Conservation (phyloP, 92 coral and sea anemone genomes). For the Parazoanthus darwini region DNA sequence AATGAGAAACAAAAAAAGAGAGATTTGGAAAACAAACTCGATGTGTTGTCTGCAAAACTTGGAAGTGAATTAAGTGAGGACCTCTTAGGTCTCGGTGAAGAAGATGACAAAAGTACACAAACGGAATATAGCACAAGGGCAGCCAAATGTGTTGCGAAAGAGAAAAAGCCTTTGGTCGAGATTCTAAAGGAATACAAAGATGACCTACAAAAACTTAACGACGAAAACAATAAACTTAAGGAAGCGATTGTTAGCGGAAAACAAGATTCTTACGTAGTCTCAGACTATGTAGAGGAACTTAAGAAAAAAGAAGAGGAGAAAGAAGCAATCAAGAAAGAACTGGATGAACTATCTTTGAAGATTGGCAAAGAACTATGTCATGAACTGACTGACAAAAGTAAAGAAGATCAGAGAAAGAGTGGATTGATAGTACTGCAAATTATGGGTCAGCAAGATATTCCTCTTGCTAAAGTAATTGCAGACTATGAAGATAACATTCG, state of each 20-base stretch:
- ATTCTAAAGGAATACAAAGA: conserved; percentile 40
- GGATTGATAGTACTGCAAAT: conserved; percentile 53
- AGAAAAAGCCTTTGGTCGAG: conserved; percentile 31
- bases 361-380: conserved; percentile 15
- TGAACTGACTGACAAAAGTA: conserved; percentile 33
- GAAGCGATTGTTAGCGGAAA: not conserved
- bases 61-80: conserved; percentile 9
- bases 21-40: not conserved
- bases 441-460: conserved; percentile 59
- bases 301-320: not conserved
- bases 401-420: not conserved
- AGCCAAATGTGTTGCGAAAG: conserved; percentile 20
- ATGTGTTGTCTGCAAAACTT: conserved; percentile 1
- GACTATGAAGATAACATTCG: conserved; percentile 68
- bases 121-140: conserved; percentile 2
- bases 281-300: not conserved
- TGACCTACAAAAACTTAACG: conserved; percentile 33
- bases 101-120: not conserved
- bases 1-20: not conserved
- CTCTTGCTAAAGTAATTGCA: conserved; percentile 65
- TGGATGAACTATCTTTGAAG: conserved; percentile 28
- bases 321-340: not conserved
- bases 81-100: not conserved
- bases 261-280: not conserved
- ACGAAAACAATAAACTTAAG: conserved; percentile 6